phyloP scores from a whole-genome alignment of 2,797 vertebrate genomes.

The Centroberyx gerrardi region DNA sequence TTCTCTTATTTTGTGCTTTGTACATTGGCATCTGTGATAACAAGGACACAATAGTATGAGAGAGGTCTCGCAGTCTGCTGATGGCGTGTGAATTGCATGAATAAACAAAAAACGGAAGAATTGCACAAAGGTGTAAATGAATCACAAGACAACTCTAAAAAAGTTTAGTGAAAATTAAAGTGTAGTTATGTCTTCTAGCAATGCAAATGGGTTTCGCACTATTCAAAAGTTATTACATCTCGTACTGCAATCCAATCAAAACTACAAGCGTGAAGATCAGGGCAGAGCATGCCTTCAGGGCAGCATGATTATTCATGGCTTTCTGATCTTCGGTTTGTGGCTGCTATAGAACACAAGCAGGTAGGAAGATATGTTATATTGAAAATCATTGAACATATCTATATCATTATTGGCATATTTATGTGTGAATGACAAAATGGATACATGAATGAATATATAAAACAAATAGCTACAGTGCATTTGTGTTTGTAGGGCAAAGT shows the following conservation, averaged over 20 bases:
- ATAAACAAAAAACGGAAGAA: too few relatives aligned
- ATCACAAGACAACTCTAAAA: neutral
- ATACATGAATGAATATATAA: neutral
- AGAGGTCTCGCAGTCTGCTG: too few relatives aligned
- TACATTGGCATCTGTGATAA: too few relatives aligned
- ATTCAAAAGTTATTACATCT: neutral
- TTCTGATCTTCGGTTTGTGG: constrained; percentile 49
- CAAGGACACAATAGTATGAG: too few relatives aligned
- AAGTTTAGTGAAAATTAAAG: neutral
- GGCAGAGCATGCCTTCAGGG: constrained; percentile 34
- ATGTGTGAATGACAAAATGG: too few relatives aligned
- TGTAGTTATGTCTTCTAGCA: neutral
- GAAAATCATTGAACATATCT: too few relatives aligned
- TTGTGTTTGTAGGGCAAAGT: too few relatives aligned
- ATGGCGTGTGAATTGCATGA: too few relatives aligned
- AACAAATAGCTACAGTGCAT: neutral
- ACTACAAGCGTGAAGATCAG: constrained; percentile 26
- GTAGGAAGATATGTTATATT: neutral
- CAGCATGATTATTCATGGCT: constrained; percentile 59
- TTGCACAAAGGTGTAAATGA: too few relatives aligned
- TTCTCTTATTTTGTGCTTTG: too few relatives aligned
- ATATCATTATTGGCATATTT: too few relatives aligned
- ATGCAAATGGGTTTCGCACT: neutral
- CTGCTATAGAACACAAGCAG: constrained; percentile 24
- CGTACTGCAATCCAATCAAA: neutral